phyloP scores from a whole-genome alignment of 1,140 invertebrate genomes.

The Lutraria rhynchaena region DNA sequence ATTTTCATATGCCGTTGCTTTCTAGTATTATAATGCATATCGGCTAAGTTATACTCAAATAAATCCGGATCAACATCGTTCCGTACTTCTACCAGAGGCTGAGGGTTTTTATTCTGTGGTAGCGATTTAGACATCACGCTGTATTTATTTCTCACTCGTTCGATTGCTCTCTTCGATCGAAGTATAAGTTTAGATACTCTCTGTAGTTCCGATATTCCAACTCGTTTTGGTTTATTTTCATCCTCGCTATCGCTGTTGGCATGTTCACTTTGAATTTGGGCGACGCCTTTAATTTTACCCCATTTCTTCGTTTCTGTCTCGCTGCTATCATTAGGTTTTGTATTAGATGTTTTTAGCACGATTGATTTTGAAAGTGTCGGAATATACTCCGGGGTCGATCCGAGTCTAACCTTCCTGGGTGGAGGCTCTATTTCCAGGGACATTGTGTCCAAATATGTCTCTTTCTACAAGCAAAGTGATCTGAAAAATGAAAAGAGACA shows the following conservation, averaged over 20 bases:
- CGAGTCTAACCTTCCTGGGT: background rate
- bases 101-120: background rate
- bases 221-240: background rate
- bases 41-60: conserved; percentile 27
- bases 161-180: conserved; percentile 30
- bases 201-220: conserved; percentile 35
- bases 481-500: conserved; percentile 6
- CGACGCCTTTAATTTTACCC: conserved; percentile 46
- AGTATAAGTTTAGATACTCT: conserved; percentile 37
- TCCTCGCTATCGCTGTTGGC: background rate
- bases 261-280: conserved; percentile 36
- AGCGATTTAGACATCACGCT: background rate
- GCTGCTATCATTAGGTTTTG: background rate
- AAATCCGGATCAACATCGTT: conserved; percentile 6
- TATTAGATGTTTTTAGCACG: background rate
- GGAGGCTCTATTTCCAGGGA: conserved; percentile 1
- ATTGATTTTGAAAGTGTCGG: conserved; percentile 18
- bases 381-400: conserved; percentile 41
- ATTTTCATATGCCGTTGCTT: conserved; percentile 33
- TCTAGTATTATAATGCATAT: background rate
- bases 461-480: background rate
- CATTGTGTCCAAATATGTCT: background rate
- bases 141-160: conserved; percentile 25
- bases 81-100: conserved; percentile 1
- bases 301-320: background rate